Conservation (phyloP, 1,140 invertebrate species). For the Scaptomyza montana region DNA sequence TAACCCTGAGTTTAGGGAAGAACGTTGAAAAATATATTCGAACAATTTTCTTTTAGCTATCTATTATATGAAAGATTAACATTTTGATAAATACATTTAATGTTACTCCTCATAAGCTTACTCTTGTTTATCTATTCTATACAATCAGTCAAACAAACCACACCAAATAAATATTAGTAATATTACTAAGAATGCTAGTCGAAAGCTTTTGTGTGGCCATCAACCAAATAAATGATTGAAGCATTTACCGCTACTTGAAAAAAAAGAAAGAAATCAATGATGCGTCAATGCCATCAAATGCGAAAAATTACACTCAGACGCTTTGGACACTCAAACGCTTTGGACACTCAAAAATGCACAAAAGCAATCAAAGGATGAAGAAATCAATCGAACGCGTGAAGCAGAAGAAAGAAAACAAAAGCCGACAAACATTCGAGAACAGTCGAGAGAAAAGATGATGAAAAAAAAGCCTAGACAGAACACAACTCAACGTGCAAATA, state of each 20-base stretch:
- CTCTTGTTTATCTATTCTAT: background rate
- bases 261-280: slow-evolving; percentile 46
- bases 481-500: background rate
- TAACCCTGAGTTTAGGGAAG: no score
- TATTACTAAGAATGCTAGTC: background rate
- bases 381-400: slow-evolving; percentile 3
- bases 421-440: background rate
- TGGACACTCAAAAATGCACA: slow-evolving; percentile 58
- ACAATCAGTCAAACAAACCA: background rate
- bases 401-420: slow-evolving; percentile 27
- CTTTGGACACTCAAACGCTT: slow-evolving; percentile 44
- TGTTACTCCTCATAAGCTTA: no score
- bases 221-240: slow-evolving; percentile 38
- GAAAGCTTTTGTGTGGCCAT: background rate
- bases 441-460: background rate
- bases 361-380: slow-evolving; percentile 49
- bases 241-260: slow-evolving; percentile 9
- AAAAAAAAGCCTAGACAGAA: background rate
- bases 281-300: slow-evolving; percentile 61
- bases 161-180: background rate
- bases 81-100: no score
- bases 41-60: no score
- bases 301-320: slow-evolving; percentile 55
- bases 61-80: no score
- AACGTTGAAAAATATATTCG: no score